These are phyloP conservation scores for Podiceps cristatus DNA, from an alignment of 2,113 vertebrate genomes.

Conservation along the genomic window DNA sequence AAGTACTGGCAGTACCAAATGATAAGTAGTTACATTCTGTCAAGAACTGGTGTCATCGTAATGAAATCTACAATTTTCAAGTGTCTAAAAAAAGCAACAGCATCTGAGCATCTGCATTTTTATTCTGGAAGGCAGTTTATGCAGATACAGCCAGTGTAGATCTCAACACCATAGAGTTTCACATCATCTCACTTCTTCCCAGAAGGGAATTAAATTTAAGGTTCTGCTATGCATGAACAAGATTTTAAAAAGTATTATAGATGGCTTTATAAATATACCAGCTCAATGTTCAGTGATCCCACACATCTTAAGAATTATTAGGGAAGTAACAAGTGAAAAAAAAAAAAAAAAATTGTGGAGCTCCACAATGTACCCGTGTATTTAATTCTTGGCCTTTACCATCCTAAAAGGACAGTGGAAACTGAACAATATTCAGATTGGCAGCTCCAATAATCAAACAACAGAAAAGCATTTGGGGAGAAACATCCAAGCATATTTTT, in stretches of 20 bases:
- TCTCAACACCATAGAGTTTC: neutral
- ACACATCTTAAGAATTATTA: neutral
- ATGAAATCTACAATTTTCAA: neutral
- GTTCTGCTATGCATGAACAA: accelerated
- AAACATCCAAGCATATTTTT: neutral
- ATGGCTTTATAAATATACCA: neutral
- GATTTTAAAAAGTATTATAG: neutral
- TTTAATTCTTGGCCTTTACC: neutral
- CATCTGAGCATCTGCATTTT: neutral
- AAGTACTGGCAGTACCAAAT: neutral
- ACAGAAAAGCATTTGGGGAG: neutral
- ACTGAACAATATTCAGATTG: neutral
- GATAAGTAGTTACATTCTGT: neutral
- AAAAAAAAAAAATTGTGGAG: neutral
- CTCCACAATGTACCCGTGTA: accelerated
- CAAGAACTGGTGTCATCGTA: neutral
- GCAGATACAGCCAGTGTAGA: neutral
- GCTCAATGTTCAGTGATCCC: neutral
- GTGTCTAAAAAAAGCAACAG: neutral
- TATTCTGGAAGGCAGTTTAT: neutral
- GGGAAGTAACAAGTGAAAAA: neutral
- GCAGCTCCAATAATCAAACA: neutral
- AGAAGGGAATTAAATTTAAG: neutral
- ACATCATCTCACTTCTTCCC: neutral
- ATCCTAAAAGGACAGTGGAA: neutral